phyloP scores from a whole-genome alignment of 2,113 vertebrate species.

The Cygnus buccinator region DNA sequence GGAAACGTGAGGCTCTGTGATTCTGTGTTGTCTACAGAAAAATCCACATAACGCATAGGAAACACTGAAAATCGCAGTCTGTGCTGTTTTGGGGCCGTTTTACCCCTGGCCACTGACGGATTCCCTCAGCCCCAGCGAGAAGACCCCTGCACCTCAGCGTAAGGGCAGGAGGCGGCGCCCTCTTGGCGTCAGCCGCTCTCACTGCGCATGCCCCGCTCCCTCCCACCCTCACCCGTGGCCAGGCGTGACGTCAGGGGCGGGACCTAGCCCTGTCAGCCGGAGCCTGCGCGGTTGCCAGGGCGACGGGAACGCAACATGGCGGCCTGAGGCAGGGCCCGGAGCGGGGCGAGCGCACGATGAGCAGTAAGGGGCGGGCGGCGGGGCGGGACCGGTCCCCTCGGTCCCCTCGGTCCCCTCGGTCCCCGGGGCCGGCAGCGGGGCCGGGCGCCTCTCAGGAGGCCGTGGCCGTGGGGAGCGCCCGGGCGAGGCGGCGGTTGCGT shows the following conservation, averaged over 20 bases:
- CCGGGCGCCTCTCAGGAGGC: neutral
- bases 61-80: neutral
- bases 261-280: neutral
- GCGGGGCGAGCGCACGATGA: conserved; percentile 39
- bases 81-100: neutral
- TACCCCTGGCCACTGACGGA: too few species aligned
- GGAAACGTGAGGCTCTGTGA: neutral
- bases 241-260: neutral
- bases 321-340: neutral
- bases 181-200: neutral
- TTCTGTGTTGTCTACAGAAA: neutral
- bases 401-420: too few species aligned
- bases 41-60: neutral
- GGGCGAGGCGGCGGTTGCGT: neutral
- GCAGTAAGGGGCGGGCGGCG: conserved; percentile 68
- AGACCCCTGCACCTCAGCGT: too few species aligned
- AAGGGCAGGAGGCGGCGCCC: too few species aligned
- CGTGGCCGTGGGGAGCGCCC: neutral
- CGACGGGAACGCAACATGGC: conserved; percentile 76
- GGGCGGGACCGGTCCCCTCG: neutral
- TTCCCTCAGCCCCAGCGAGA: neutral
- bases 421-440: neutral
- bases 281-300: conserved; percentile 74
- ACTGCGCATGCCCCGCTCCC: neutral
- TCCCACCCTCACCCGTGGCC: too few species aligned